phyloP scores from a whole-genome alignment of 1,140 invertebrate species.

The Cotesia chilonis region DNA sequence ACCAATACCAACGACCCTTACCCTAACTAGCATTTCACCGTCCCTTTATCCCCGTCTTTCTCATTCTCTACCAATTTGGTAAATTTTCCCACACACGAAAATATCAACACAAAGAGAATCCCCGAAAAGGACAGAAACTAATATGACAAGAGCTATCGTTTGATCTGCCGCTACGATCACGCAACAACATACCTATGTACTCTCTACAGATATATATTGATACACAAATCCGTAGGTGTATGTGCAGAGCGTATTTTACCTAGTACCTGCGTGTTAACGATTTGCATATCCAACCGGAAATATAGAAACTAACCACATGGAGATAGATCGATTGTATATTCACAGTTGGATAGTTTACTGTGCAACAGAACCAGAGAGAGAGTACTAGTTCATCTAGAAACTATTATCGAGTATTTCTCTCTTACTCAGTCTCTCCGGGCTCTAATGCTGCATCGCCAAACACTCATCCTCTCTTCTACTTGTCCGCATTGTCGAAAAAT shows the following conservation, averaged over 20 bases:
- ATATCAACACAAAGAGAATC: slow-evolving; percentile 4
- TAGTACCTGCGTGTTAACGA: slow-evolving; percentile 10
- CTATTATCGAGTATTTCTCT: background rate
- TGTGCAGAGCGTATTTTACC: background rate
- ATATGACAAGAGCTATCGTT: slow-evolving; percentile 25
- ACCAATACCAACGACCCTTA: no score
- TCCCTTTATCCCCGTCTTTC: background rate
- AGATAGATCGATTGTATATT: slow-evolving; percentile 14
- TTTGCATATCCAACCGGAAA: slow-evolving; percentile 25
- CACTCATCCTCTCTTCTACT: no score
- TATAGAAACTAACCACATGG: slow-evolving; percentile 21
- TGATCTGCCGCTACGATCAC: slow-evolving; percentile 17
- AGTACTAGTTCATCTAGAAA: slow-evolving; percentile 1
- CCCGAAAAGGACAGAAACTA: background rate
- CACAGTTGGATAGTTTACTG: slow-evolving; percentile 9
- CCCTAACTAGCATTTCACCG: background rate
- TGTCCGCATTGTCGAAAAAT: no score
- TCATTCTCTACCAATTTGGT: slow-evolving; percentile 1
- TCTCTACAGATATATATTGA: background rate
- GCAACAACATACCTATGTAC: background rate
- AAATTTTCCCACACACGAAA: background rate
- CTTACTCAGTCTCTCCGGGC: no score
- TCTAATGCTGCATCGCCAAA: no score
- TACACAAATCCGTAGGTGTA: slow-evolving; percentile 1
- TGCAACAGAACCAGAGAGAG: background rate